Base-by-base conservation (phyloP, 1,140 invertebrate genomes). In the Pseudoatta argentina region DNA sequence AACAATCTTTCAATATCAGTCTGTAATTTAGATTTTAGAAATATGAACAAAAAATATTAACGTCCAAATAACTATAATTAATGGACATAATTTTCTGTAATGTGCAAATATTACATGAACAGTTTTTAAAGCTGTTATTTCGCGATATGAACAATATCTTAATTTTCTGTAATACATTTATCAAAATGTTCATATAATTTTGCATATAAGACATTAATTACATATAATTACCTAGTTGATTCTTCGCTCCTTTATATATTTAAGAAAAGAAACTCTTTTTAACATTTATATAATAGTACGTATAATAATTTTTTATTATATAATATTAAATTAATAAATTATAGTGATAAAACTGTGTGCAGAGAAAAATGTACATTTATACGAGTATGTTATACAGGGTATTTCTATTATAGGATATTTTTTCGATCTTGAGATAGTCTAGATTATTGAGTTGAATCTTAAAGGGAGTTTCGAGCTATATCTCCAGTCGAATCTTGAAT, bases 241-340 rank as follows among this genome's bases (percentile, higher is more conserved):
- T n/a, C 7, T 78, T n/a, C 4, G 4, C 21, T 51, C 5, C 0
- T 64, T 63, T 78, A 2, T 44, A 0, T 48, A 77, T 12, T 8
- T 61, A 44, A 76, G n/a, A 18, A 76, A 39, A 51, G 18, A 67
- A 21, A 1, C 21, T n/a, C 14, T 39, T 34, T 30, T 55, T 53
- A 72, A 48, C 0, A 67, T 71, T 27, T 75, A 75, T 75, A 24
- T 3, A 75, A 57, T 39, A 39, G 10, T 44, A 39, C 8, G 7
- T 39, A 48, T 63, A n/a, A 63, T 63, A n/a, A 73, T 67, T 67
- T 66, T 67, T 12, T 73, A 55, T 71, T 44, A 51, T 66, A n/a
- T 53, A 51, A 53, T 71, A n/a, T 27, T 69, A 27, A 69, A 16
- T 30, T 75, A 57, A 34, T 77, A 78, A 48, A 66, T 48, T 78